phyloP scores from a whole-genome alignment of 2,113 vertebrate genomes.

The Trichechus manatus region DNA sequence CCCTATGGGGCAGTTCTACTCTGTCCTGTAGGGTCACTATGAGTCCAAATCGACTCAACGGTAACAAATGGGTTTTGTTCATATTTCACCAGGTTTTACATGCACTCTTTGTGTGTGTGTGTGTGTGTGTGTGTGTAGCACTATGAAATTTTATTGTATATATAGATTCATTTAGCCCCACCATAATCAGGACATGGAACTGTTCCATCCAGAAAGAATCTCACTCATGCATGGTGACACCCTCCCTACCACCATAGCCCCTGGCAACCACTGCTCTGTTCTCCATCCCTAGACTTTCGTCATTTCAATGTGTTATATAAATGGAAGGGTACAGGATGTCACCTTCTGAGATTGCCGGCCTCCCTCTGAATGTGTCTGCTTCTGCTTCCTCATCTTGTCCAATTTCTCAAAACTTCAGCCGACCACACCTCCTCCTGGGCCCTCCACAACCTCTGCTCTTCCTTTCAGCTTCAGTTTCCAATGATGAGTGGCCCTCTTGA shows the following conservation, averaged over 20 bases:
- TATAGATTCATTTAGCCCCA: background rate
- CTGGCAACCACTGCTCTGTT: rapidly evolving
- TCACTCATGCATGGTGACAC: no score
- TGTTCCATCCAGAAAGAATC: background rate
- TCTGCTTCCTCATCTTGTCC: no score
- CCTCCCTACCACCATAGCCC: background rate
- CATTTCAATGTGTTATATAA: background rate
- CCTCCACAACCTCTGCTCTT: background rate
- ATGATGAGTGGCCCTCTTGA: background rate
- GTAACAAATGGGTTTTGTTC: background rate
- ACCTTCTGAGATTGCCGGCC: background rate
- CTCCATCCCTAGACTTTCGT: rapidly evolving
- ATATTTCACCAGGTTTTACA: background rate
- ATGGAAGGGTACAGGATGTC: background rate
- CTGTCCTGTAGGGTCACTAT: background rate
- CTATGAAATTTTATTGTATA: no score
- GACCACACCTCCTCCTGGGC: background rate
- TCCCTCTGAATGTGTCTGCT: background rate
- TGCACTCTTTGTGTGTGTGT: background rate
- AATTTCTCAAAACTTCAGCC: background rate
- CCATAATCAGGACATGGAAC: background rate
- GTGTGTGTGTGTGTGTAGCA: background rate
- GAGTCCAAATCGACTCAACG: background rate
- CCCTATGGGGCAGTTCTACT: background rate
- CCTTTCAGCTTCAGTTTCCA: background rate